phyloP scores from a whole-genome alignment of 2,797 vertebrate species.

The Cossypha polioptera region DNA sequence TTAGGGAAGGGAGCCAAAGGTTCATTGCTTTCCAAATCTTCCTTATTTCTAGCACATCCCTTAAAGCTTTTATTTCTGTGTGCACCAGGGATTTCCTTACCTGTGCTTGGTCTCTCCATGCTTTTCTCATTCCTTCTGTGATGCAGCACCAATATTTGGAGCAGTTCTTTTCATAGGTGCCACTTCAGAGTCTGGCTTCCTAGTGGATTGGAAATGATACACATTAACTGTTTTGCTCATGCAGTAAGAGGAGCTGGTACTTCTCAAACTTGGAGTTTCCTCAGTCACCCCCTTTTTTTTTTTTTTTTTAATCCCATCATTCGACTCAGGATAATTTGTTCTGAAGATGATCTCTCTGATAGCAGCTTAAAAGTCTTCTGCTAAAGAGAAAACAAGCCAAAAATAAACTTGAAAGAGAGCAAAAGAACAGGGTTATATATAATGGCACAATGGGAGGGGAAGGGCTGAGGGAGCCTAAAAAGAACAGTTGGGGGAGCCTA shows the following conservation, averaged over 20 bases:
- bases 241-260: background rate
- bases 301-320: background rate
- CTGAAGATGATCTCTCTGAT: background rate
- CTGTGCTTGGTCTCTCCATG: accelerated
- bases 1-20: background rate
- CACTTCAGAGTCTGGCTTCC: background rate
- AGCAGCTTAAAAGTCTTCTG: background rate
- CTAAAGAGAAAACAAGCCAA: background rate
- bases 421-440: background rate
- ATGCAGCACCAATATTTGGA: background rate
- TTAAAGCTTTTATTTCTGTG: background rate
- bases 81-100: background rate
- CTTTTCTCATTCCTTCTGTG: background rate
- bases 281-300: accelerated
- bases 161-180: accelerated
- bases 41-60: background rate
- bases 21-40: background rate
- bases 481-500: no score
- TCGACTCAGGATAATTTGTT: accelerated
- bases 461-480: background rate
- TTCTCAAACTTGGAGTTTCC: background rate
- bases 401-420: conserved; percentile 36
- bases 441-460: background rate
- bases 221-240: background rate
- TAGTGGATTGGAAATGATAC: background rate